Base-by-base conservation (phyloP, 2,113 vertebrate species). In the Rhizomys pruinosus region DNA sequence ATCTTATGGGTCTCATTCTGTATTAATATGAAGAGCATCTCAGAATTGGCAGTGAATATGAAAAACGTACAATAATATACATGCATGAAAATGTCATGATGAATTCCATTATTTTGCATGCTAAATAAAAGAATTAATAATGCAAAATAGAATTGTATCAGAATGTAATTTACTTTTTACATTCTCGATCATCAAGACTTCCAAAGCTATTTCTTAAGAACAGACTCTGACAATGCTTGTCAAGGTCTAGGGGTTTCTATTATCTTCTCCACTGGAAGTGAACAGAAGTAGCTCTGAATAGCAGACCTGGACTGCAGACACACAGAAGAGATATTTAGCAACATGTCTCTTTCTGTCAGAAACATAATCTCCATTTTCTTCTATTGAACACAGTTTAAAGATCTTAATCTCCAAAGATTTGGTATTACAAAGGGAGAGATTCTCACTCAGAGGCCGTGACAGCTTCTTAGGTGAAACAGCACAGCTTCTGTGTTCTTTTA, bases 121-220 rank as follows among this genome's bases (percentile, higher is more conserved):
- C 29, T 9, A 47, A 39, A 3, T 61, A n/a, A 27, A 37, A 3
- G 6, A 27, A 66, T 29, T 44, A 82, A 64, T 82, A 64, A 44
- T 64, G 17, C 47, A 52, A 34, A 66, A 64, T 12, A 44, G 20
- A 4, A 7, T 1, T 22, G 57, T 32, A 39, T 64, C 34, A 39
- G 5, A 93, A 90, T 90, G 73, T 89, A 93, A 90, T 88, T 64
- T 95, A 29, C n/a, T 34, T 66, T 74, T 66, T 81, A 59, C 87
- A 29, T 11, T 81, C 32, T 32, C 84, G 23, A 80, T 80, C 80
- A 68, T 77, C 34, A 87, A 89, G 89, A 34, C 5, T 42, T 90
- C 87, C 61, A 2, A 84, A 93, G 34, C 23, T 57, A 90, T 87
- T 39, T 85, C 87, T 55, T 47, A 42, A 90, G 25, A 61, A 88